A percentile compares a stretch with the other conserved stretches of the same genome.
phyloP scores from a whole-genome alignment of 2,888 invertebrate species.

The Panopea generosa region DNA sequence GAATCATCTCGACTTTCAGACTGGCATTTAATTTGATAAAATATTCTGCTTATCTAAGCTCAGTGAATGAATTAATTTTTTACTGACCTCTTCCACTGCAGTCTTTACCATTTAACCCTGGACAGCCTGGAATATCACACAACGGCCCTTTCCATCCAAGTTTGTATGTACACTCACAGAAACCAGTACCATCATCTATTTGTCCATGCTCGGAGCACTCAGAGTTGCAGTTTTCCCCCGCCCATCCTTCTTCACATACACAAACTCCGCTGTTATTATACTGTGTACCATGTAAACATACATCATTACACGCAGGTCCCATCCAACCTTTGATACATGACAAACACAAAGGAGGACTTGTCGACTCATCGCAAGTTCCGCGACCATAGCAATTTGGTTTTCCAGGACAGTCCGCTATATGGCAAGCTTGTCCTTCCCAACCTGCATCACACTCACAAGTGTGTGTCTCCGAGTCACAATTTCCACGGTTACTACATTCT shows the following conservation, averaged over 20 bases:
- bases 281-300: slow-evolving; percentile 70
- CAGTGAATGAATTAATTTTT: too few species aligned
- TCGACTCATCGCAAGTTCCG: slow-evolving; percentile 66
- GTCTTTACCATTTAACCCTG: slow-evolving; percentile 71
- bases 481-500: slow-evolving; percentile 73
- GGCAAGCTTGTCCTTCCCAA: slow-evolving; percentile 73
- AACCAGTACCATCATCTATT: slow-evolving; percentile 47
- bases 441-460: slow-evolving; percentile 71
- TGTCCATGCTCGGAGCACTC: slow-evolving; percentile 76
- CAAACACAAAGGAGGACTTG: slow-evolving; percentile 68
- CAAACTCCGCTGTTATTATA: slow-evolving; percentile 71
- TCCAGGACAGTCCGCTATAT: slow-evolving; percentile 72
- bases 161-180: slow-evolving; percentile 72
- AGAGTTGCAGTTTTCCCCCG: slow-evolving; percentile 75
- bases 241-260: slow-evolving; percentile 74
- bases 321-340: slow-evolving; percentile 72
- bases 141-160: slow-evolving; percentile 74
- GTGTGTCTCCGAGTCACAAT: slow-evolving; percentile 71
- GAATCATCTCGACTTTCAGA: too few species aligned
- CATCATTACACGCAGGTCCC: slow-evolving; percentile 76
- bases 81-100: slow-evolving; percentile 76
- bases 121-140: slow-evolving; percentile 78
- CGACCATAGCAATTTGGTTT: slow-evolving; percentile 68
- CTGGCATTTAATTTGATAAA: too few species aligned
- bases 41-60: too few species aligned